These are phyloP conservation scores for Hetaerina titia DNA, from an alignment of 2,888 invertebrate species.

Conservation along the genomic window DNA sequence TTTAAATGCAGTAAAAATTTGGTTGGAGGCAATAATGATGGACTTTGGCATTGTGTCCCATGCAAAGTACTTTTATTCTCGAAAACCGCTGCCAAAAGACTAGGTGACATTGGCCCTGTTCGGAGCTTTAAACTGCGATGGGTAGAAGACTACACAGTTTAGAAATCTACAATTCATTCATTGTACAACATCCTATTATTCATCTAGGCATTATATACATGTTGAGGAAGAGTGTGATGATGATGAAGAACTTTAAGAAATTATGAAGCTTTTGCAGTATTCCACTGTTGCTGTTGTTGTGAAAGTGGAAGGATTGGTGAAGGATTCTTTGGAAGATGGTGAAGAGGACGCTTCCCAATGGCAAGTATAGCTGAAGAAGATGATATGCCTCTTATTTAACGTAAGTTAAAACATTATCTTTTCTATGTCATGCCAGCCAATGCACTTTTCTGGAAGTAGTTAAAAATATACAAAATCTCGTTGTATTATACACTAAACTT, in stretches of 20 bases:
- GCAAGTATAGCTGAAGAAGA: conserved; percentile 91
- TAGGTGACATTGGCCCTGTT: conserved; percentile 25
- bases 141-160: conserved; percentile 54
- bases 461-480: no score
- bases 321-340: conserved; percentile 70
- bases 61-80: conserved; percentile 9
- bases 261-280: conserved; percentile 39
- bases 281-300: conserved; percentile 67
- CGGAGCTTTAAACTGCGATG: conserved; percentile 69
- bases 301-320: conserved; percentile 69
- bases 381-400: conserved; percentile 88
- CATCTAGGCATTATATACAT: conserved; percentile 40
- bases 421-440: no score
- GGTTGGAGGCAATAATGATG: conserved; percentile 60
- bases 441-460: no score
- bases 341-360: conserved; percentile 86
- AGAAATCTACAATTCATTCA: conserved; percentile 39
- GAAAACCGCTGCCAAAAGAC: conserved; percentile 16
- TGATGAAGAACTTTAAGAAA: conserved; percentile 25
- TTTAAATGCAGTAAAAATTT: no score
- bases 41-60: conserved; percentile 69
- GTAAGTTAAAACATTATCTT: conserved; percentile 76
- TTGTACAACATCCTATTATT: conserved; percentile 20
- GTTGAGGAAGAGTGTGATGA: conserved; percentile 41
- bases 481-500: no score